Percentiles rank a stretch among this genome's conserved stretches.
phyloP scores from a whole-genome alignment of 2,113 vertebrate genomes.

The Microtus oregoni region DNA sequence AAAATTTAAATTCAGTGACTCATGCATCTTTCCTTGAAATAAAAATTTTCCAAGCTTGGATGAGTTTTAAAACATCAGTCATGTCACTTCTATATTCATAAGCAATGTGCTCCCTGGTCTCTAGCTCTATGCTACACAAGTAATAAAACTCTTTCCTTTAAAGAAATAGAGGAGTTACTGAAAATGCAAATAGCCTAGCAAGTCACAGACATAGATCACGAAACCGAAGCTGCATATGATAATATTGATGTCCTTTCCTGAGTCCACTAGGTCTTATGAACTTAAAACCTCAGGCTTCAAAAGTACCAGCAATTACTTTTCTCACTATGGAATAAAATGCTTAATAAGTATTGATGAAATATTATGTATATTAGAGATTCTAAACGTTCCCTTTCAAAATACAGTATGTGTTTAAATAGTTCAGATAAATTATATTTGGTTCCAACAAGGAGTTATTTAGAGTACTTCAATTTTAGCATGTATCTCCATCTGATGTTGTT shows the following conservation, averaged over 20 bases:
- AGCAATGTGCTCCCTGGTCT: background rate
- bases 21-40: background rate
- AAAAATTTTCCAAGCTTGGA: background rate
- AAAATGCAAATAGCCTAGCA: constrained; percentile 19
- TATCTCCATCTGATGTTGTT: background rate
- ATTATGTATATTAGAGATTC: background rate
- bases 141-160: background rate
- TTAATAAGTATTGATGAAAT: background rate
- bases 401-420: background rate
- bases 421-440: background rate
- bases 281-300: background rate
- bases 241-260: background rate
- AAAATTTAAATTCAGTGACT: constrained; percentile 8
- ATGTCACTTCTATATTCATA: background rate
- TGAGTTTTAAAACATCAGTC: background rate
- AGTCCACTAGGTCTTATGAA: background rate
- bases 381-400: background rate
- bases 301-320: background rate
- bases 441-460: background rate
- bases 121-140: background rate
- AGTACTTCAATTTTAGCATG: background rate
- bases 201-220: background rate
- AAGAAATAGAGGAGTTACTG: background rate
- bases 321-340: background rate
- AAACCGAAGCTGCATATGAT: background rate